These are phyloP conservation scores for Caenorhabditis becei DNA, from an alignment of 2,888 invertebrate species.

Conservation along the genomic window DNA sequence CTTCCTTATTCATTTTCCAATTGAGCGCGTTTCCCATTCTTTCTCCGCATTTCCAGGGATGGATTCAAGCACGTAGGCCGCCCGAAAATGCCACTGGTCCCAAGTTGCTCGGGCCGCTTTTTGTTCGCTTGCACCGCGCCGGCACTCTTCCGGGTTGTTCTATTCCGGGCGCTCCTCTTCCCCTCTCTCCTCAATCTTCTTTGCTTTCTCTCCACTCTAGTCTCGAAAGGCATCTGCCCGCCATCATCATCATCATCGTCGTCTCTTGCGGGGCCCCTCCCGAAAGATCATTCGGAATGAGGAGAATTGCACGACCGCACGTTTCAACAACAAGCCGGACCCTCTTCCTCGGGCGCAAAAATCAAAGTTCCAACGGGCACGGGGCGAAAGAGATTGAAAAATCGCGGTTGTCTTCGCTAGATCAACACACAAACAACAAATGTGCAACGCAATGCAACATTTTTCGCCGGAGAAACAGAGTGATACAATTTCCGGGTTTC, in stretches of 20 bases:
- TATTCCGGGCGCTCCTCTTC: constrained; percentile 38
- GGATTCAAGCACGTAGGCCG: constrained; percentile 35
- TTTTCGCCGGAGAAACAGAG: constrained; percentile 1
- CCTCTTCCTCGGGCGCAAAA: constrained; percentile 30
- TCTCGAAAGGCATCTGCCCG: constrained; percentile 18
- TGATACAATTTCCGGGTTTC: constrained; percentile 4
- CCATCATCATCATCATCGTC: constrained; percentile 48
- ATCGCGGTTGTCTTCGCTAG: constrained; percentile 37
- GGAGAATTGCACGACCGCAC: constrained; percentile 52
- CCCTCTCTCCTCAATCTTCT: background rate
- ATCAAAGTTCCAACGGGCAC: constrained; percentile 45
- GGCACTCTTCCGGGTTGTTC: constrained; percentile 57
- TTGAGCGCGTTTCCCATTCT: constrained; percentile 31
- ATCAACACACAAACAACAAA: constrained; percentile 59
- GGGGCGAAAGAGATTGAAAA: constrained; percentile 27
- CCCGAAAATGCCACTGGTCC: constrained; percentile 31
- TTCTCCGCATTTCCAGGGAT: constrained; percentile 3
- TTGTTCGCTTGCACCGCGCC: constrained; percentile 46
- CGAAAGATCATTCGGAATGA: constrained; percentile 38
- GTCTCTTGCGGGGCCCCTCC: background rate
- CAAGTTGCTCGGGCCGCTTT: constrained; percentile 29
- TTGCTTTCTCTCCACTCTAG: constrained; percentile 23
- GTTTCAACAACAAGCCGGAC: constrained; percentile 55
- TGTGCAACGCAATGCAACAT: constrained; percentile 36
- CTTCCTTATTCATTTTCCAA: constrained; percentile 52